These are phyloP conservation scores for Cephus sareptanus DNA, from an alignment of 2,888 invertebrate species.

Conservation along the genomic window DNA sequence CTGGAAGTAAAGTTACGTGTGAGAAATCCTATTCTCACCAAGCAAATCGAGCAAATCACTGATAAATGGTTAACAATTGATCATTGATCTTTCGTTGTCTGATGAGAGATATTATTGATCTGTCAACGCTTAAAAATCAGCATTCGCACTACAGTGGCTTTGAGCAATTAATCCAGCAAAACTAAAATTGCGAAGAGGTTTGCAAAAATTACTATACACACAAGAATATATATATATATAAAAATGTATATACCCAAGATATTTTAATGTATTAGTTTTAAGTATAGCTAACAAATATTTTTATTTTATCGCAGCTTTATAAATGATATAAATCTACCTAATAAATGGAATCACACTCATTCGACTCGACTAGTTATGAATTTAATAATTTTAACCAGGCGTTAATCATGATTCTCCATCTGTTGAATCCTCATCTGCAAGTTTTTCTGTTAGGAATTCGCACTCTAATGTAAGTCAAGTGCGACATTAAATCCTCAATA, in stretches of 20 bases:
- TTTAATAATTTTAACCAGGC: not conserved
- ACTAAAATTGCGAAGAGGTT: not conserved
- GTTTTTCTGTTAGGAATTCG: not conserved
- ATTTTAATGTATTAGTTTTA: not conserved
- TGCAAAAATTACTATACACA: not conserved
- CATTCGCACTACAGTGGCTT: not conserved
- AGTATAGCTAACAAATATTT: not conserved
- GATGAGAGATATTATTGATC: not conserved
- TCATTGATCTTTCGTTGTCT: slow-evolving; percentile 60
- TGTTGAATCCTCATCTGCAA: not conserved
- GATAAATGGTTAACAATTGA: slow-evolving; percentile 95
- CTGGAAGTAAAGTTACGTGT: slow-evolving; percentile 89
- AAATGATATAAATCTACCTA: not conserved
- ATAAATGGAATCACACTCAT: not conserved
- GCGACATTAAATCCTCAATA: not conserved
- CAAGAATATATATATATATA: not conserved
- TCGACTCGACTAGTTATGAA: not conserved
- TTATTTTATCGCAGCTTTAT: not conserved
- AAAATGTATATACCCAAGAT: not conserved
- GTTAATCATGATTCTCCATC: not conserved
- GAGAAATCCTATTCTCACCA: slow-evolving; percentile 87
- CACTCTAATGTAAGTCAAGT: not conserved
- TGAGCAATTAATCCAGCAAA: not conserved
- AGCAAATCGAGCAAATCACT: slow-evolving; percentile 87
- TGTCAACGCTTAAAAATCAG: not conserved